phyloP scores from a whole-genome alignment of 2,888 invertebrate species.

The Carpatolechia fugitivella region DNA sequence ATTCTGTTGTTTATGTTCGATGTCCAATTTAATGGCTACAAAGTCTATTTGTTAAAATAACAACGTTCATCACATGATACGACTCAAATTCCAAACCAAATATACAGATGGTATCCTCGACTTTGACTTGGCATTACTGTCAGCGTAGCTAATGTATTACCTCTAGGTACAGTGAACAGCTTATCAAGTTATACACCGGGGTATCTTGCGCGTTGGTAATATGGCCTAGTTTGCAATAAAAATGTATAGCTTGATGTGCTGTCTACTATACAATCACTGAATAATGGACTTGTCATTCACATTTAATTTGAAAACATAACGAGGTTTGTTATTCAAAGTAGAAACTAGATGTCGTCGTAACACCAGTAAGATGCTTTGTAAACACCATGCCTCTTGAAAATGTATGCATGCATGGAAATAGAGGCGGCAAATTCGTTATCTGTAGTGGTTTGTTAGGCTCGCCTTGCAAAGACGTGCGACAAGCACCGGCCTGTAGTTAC shows the following conservation, averaged over 20 bases:
- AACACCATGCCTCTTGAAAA: not conserved
- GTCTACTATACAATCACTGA: conserved; percentile 27
- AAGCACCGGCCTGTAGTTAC: conserved; percentile 23
- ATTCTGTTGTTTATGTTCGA: no score
- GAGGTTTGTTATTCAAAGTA: conserved; percentile 7
- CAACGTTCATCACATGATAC: not conserved
- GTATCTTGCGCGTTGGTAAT: no score
- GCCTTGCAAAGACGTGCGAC: conserved; percentile 37
- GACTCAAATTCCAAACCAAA: no score
- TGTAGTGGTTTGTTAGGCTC: conserved; percentile 52
- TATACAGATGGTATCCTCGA: conserved; percentile 18
- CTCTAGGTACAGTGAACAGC: no score
- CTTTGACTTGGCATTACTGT: conserved; percentile 31
- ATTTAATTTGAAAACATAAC: not conserved
- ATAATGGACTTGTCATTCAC: conserved; percentile 32
- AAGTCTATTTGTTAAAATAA: not conserved
- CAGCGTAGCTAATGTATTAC: conserved; percentile 37
- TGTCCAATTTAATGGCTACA: not conserved
- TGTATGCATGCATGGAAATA: conserved; percentile 3
- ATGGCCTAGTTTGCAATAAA: no score
- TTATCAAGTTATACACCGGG: no score
- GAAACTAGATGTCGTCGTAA: not conserved
- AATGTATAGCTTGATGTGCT: no score
- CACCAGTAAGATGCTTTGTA: not conserved
- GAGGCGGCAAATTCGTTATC: conserved; percentile 44